Base-by-base conservation (phyloP, 1,140 invertebrate genomes). In the Bombus waltoni region DNA sequence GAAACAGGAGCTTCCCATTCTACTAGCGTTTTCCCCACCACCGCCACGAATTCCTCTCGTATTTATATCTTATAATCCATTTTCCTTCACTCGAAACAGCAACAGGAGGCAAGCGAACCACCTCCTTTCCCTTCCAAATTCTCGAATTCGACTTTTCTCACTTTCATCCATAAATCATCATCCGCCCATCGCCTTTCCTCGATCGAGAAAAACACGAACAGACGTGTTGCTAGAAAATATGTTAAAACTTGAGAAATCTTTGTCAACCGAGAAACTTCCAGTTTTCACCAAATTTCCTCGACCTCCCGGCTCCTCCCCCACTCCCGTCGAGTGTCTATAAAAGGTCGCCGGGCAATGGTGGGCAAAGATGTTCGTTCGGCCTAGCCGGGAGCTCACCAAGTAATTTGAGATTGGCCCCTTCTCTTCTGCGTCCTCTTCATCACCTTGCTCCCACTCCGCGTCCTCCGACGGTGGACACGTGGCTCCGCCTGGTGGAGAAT, bases 361-460 rank as follows among this genome's bases (percentile, higher is more conserved):
- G 88, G 92, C 85, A 86, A 89, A 94, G 87, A 93, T 84, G 89
- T 66, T 87, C 89, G 83, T 88, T 89, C 88, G 86, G 89, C 90
- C 89, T 93, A 92, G 91, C 92, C 65, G 87, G 85, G 87, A 92
- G 88, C 93, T 90, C 89, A 89, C 87, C 85, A 90, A 92, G 93
- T 94, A 94, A 94, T 94, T 93, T 94, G 93, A 94, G 93, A 94
- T 94, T 93, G 90, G 91, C 92, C 90, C 91, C 93, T 92, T 92
- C 90, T 88, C 88, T 83, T 81, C 89, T 38, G 85, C 88, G 84
- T 92, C 89, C 85, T 87, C 88, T 88, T 89, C 88, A 87, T 91
- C 90, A 87, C 88, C 88, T 85, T 87, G 87, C 87, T 81, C 83
- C 75, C 78, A 66, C 42, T 40, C 74, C 5, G n/a, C 32, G 1